Conservation (phyloP, 2,888 invertebrate species). For the Cataglyphis rosenhaueri region DNA sequence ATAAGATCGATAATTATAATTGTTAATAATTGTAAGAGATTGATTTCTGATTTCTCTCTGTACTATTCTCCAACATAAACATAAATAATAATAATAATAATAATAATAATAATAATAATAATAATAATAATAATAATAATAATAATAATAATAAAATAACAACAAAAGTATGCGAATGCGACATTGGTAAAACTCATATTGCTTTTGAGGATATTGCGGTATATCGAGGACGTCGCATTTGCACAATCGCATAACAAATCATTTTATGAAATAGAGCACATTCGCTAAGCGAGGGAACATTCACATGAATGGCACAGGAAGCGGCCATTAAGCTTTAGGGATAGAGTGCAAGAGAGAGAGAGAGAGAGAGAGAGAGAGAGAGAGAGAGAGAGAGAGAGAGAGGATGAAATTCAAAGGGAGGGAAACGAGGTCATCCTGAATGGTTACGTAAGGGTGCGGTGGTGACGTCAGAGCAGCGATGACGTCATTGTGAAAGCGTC, state of each 20-base stretch:
- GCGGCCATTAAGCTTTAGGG: slow-evolving; percentile 80
- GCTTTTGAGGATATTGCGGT: neutral
- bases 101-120: neutral
- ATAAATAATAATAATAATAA: neutral
- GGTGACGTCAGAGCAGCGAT: slow-evolving; percentile 78
- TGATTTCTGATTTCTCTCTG: too few species aligned
- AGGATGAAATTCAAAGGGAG: slow-evolving; percentile 67
- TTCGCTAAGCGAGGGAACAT: slow-evolving; percentile 69
- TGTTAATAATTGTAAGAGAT: neutral
- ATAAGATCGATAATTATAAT: neutral
- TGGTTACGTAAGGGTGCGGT: slow-evolving; percentile 77
- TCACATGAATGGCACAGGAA: slow-evolving; percentile 80
- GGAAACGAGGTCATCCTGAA: slow-evolving; percentile 76
- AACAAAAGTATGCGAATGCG: neutral
- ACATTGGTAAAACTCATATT: neutral
- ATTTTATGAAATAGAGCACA: slow-evolving; percentile 52
- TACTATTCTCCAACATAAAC: neutral
- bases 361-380: slow-evolving; percentile 53
- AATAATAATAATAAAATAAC: neutral
- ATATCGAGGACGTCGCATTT: slow-evolving; percentile 18
- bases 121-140: neutral
- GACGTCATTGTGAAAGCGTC: slow-evolving; percentile 79
- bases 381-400: slow-evolving; percentile 25
- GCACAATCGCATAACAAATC: slow-evolving; percentile 22
- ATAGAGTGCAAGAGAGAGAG: slow-evolving; percentile 61